Percentiles rank a stretch among this genome's conserved stretches.
These are phyloP conservation scores for Eurypyga helias DNA, from an alignment of 2,113 vertebrate genomes.

Conservation along the genomic window DNA sequence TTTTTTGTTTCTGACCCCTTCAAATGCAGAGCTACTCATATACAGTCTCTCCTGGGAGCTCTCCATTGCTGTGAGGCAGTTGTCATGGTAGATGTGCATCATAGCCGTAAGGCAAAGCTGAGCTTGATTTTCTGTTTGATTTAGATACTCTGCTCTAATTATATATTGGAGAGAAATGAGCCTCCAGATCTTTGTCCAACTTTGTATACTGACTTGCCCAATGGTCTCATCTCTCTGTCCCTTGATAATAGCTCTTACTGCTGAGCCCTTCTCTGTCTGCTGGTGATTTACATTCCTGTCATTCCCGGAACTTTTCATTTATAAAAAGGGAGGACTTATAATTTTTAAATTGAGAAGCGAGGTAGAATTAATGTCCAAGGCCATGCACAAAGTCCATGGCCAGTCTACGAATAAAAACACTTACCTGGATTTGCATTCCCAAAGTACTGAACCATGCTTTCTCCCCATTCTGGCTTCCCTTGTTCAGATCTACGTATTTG, in stretches of 20 bases:
- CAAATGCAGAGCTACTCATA: not conserved
- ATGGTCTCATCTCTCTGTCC: not conserved
- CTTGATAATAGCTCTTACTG: not conserved
- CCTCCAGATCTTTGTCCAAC: not conserved
- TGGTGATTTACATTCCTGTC: not conserved
- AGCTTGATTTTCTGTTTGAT: not conserved
- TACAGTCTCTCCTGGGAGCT: not conserved
- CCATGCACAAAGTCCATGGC: not conserved
- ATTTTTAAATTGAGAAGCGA: not conserved
- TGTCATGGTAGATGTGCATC: not conserved
- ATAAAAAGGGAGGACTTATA: not conserved
- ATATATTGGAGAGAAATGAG: not conserved
- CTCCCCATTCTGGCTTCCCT: not conserved
- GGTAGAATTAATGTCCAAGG: not conserved
- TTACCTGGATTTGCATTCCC: not conserved
- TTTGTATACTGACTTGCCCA: not conserved
- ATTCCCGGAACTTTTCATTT: not conserved
- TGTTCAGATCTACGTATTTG: not conserved
- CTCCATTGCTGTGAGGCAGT: not conserved
- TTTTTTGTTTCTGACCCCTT: not conserved
- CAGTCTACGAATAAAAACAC: not conserved
- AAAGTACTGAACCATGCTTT: not conserved
- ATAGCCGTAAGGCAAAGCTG: not conserved
- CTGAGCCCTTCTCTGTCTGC: not conserved
- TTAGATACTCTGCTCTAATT: not conserved